Conservation (phyloP, 2,797 vertebrate genomes). For the Sebastes steindachneri region DNA sequence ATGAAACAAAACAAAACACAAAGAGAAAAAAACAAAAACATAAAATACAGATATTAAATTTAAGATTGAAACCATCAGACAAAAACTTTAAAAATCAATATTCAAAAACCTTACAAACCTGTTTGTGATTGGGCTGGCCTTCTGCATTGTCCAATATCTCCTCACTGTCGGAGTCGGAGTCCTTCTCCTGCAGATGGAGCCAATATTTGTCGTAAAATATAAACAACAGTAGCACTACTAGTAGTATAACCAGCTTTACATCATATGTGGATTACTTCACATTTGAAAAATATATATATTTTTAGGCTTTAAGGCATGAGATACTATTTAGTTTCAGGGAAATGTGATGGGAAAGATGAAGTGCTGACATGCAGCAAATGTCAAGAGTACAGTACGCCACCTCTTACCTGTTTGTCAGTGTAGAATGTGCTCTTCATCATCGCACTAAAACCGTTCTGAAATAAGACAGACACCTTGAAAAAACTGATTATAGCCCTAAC, state of each 20-base stretch:
- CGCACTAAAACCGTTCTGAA: constrained; percentile 53
- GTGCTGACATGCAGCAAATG: not conserved
- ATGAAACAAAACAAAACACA: not conserved
- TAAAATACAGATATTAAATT: not conserved
- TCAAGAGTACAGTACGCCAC: not conserved
- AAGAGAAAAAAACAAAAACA: not conserved
- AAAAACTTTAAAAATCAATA: not conserved
- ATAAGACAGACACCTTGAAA: not conserved
- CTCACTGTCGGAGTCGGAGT: constrained; percentile 31
- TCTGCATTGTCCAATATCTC: constrained; percentile 35
- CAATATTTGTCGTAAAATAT: not conserved
- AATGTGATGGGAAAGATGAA: not conserved
- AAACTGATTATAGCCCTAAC: not conserved
- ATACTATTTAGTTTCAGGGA: not conserved
- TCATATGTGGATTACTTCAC: not conserved
- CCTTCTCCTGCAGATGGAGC: constrained; percentile 53
- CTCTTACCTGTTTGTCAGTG: constrained; percentile 48
- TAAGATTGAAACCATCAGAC: not conserved
- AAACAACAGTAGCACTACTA: not conserved
- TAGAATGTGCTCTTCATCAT: constrained; percentile 58
- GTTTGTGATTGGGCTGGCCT: constrained; percentile 49
- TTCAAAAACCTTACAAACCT: constrained; percentile 39
- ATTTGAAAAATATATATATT: not conserved
- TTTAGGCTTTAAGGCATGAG: not conserved
- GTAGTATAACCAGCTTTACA: not conserved